Evolutionary conservation across 2,113 vertebrate species (phyloP).

Genomic region (Cryptoleucopteryx plumbea): DNA sequence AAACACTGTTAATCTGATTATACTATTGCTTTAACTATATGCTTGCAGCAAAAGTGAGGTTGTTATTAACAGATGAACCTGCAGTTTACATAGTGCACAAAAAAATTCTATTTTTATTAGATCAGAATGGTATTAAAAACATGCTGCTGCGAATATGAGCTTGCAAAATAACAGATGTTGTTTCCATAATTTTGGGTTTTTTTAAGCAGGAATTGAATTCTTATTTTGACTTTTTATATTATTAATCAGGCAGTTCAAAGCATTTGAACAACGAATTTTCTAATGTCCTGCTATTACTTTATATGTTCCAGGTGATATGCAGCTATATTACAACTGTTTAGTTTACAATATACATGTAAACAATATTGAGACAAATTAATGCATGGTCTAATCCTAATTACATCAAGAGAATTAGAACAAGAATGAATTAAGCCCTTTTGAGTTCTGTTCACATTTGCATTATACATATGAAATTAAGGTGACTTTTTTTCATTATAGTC

Average conservation of each 20-base stretch:
- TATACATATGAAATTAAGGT: not conserved
- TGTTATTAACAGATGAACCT: not conserved
- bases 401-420: not conserved
- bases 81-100: not conserved
- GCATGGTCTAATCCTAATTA: not conserved
- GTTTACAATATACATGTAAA: not conserved
- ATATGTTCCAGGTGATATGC: not conserved
- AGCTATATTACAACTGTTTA: not conserved
- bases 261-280: not conserved
- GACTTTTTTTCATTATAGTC: not conserved
- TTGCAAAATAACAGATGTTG: conserved; percentile 2
- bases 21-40: not conserved
- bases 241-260: not conserved
- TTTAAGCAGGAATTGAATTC: not conserved
- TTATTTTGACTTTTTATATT: conserved; percentile 8
- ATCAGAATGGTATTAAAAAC: not conserved
- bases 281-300: not conserved
- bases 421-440: not conserved
- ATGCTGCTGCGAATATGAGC: not conserved
- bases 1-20: not conserved
- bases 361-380: not conserved
- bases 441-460: not conserved
- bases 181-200: not conserved
- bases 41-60: not conserved
- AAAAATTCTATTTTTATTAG: conserved; percentile 1